Conservation (phyloP, 2,888 invertebrate species). For the Rapana venosa region DNA sequence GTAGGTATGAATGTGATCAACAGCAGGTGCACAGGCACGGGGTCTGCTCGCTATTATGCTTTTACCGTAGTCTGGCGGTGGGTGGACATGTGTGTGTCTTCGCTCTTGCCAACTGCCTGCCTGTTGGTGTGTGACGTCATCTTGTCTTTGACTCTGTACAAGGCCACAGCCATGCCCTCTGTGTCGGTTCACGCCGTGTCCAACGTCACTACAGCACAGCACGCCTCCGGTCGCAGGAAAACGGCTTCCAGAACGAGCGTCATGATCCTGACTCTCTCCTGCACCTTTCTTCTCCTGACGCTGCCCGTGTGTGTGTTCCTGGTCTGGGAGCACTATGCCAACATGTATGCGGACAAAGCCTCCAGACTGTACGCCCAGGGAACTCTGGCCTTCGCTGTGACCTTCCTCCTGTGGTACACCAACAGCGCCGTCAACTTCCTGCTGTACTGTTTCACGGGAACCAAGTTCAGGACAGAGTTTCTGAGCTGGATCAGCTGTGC, state of each 20-base stretch:
- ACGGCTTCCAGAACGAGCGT: slow-evolving; percentile 1
- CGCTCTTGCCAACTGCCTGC: neutral
- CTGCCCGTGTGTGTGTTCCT: neutral
- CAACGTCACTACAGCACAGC: neutral
- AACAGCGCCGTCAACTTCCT: slow-evolving; percentile 17
- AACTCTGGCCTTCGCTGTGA: neutral
- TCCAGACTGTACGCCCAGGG: neutral
- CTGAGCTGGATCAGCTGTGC: neutral
- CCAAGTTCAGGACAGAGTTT: neutral
- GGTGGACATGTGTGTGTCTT: neutral
- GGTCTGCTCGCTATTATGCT: neutral
- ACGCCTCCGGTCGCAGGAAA: neutral
- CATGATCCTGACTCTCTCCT: slow-evolving; percentile 11
- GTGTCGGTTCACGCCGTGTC: neutral
- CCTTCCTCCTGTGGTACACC: neutral
- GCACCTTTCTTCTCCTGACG: neutral
- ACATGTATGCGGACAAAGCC: neutral
- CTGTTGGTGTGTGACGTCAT: slow-evolving; percentile 5
- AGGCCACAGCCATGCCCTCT: neutral
- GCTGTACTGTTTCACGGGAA: slow-evolving; percentile 11
- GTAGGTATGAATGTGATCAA: neutral
- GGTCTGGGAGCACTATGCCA: neutral
- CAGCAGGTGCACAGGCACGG: neutral
- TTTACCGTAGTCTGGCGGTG: neutral
- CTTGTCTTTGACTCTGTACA: neutral